phyloP scores from a whole-genome alignment of 2,797 vertebrate species.

The Leptoclinus maculatus region DNA sequence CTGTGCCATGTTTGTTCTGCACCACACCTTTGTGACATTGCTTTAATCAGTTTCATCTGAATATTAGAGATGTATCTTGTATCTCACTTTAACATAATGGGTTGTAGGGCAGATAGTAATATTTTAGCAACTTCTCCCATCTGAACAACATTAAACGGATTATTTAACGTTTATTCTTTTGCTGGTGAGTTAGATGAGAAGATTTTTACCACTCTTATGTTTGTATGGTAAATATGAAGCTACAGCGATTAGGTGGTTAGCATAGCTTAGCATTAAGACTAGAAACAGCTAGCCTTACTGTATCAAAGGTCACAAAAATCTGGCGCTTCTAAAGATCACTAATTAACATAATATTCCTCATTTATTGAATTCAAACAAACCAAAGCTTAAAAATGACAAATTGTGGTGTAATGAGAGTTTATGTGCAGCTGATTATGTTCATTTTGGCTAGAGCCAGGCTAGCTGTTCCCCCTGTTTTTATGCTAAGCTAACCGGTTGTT shows the following conservation, averaged over 20 bases:
- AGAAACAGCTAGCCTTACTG: not conserved
- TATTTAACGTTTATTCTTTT: no score
- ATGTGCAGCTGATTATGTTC: not conserved
- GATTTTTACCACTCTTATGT: no score
- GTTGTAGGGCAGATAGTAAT: not conserved
- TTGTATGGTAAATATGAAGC: not conserved
- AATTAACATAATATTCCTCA: not conserved
- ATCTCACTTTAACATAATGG: not conserved
- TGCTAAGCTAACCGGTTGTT: not conserved
- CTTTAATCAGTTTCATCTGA: not conserved
- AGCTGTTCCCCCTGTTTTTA: not conserved
- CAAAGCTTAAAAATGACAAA: not conserved
- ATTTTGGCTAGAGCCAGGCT: no score
- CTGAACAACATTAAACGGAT: no score
- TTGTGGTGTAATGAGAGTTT: not conserved
- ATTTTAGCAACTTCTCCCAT: no score
- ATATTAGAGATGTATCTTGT: not conserved
- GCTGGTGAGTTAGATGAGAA: no score
- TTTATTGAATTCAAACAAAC: not conserved
- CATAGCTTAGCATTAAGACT: not conserved
- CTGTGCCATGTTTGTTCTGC: not conserved
- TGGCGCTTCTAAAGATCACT: not conserved
- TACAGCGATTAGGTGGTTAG: no score
- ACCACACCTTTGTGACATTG: not conserved
- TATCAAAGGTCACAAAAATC: not conserved